Percentiles rank a stretch among this genome's conserved stretches.
These are phyloP conservation scores for Agrochola lota DNA, from an alignment of 2,888 invertebrate species.

Conservation along the genomic window DNA sequence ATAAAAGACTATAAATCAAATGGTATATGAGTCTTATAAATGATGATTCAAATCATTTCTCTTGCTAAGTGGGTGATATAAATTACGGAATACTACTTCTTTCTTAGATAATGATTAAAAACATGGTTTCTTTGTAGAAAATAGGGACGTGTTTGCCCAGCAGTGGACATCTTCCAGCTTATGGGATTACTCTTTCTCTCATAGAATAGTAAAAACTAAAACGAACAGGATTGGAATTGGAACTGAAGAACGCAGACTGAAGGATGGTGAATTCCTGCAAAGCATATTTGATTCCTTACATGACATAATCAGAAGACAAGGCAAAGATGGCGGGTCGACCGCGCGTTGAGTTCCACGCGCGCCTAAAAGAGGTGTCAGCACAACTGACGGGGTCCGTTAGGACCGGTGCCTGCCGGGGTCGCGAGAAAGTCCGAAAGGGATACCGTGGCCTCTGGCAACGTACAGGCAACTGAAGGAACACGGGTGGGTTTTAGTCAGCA, in stretches of 20 bases:
- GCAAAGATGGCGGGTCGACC: background rate
- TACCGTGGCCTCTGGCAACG: too few relatives aligned
- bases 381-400: too few relatives aligned
- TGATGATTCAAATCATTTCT: slow-evolving; percentile 33
- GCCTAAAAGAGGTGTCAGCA: too few relatives aligned
- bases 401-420: too few relatives aligned
- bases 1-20: slow-evolving; percentile 29
- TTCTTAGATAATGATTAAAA: background rate
- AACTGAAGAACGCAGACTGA: background rate
- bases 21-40: slow-evolving; percentile 28
- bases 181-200: background rate
- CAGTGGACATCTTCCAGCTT: background rate
- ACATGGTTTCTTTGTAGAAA: background rate
- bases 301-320: background rate
- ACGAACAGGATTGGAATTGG: background rate
- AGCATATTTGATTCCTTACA: background rate
- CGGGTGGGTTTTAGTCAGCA: too few relatives aligned
- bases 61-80: slow-evolving; percentile 12
- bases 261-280: background rate
- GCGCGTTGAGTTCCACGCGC: too few relatives aligned
- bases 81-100: slow-evolving; percentile 5
- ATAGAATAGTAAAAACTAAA: background rate
- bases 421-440: too few relatives aligned
- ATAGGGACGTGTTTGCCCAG: background rate
- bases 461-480: too few relatives aligned